Percentiles rank a stretch among this genome's conserved stretches.
These are phyloP conservation scores for Sminthurinus signatus DNA, from an alignment of 1,140 invertebrate species.

Conservation along the genomic window DNA sequence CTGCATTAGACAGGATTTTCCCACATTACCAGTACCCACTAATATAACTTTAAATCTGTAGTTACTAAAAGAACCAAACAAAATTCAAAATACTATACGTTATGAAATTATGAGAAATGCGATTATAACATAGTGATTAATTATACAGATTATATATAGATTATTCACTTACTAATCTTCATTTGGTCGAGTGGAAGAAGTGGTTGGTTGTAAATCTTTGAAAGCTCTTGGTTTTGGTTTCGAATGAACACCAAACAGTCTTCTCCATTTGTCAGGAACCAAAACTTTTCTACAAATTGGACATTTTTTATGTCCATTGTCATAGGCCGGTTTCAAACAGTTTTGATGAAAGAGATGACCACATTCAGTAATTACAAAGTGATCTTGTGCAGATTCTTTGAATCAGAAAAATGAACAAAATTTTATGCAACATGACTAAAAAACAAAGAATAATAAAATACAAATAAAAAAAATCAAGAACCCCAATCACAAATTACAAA, in stretches of 20 bases:
- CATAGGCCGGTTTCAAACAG: constrained; percentile 30
- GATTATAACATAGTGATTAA: constrained; percentile 6
- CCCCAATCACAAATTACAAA: neutral
- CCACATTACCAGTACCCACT: constrained; percentile 35
- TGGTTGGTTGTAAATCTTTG: neutral
- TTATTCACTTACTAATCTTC: constrained; percentile 5
- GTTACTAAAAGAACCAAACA: constrained; percentile 24
- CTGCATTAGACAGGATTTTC: constrained; percentile 35
- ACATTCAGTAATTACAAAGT: constrained; percentile 36
- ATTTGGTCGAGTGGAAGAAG: neutral
- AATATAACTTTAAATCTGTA: constrained; percentile 39
- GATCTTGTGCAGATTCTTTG: constrained; percentile 22
- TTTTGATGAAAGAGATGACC: constrained; percentile 38
- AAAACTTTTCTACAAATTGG: constrained; percentile 30
- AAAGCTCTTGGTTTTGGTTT: constrained; percentile 6
- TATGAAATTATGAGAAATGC: neutral
- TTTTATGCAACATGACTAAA: neutral
- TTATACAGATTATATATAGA: constrained; percentile 2
- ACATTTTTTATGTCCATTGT: constrained; percentile 34
- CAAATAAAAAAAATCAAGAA: neutral
- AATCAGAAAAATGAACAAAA: neutral
- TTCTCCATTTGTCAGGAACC: constrained; percentile 21
- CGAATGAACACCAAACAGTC: constrained; percentile 30
- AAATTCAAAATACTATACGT: neutral
- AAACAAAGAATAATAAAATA: neutral